Conservation (phyloP, 2,113 vertebrate species). For the Spheniscus mendiculus region DNA sequence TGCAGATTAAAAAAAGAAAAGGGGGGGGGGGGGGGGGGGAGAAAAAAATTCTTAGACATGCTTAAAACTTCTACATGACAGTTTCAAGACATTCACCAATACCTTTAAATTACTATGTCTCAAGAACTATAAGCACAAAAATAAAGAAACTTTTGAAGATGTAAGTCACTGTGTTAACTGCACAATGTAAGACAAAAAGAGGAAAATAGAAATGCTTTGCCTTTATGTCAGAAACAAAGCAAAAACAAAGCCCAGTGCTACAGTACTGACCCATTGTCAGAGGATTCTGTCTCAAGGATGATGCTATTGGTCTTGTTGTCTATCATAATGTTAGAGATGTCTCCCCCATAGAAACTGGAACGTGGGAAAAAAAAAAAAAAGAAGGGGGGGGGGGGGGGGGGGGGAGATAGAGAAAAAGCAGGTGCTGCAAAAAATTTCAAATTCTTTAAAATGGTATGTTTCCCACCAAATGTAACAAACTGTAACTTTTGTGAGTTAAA, state of each 20-base stretch:
- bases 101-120: neutral
- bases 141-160: neutral
- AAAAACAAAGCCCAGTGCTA: neutral
- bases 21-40: neutral
- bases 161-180: neutral
- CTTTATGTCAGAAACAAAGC: neutral
- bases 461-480: neutral
- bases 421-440: neutral
- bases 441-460: neutral
- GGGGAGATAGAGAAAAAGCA: neutral
- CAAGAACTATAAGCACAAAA: neutral
- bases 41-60: neutral
- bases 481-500: neutral
- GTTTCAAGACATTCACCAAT: neutral
- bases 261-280: slow-evolving; percentile 81
- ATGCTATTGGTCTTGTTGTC: slow-evolving; percentile 92
- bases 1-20: neutral
- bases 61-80: neutral
- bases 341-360: slow-evolving; percentile 89
- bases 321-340: slow-evolving; percentile 81
- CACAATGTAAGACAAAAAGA: neutral
- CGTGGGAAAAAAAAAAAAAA: slow-evolving; percentile 63
- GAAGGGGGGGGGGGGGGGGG: rapidly evolving
- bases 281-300: slow-evolving; percentile 81
- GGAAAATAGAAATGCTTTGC: neutral